Evolutionary conservation across 1,140 invertebrate genomes (phyloP).

Genomic region (Hormaphis cornu): DNA sequence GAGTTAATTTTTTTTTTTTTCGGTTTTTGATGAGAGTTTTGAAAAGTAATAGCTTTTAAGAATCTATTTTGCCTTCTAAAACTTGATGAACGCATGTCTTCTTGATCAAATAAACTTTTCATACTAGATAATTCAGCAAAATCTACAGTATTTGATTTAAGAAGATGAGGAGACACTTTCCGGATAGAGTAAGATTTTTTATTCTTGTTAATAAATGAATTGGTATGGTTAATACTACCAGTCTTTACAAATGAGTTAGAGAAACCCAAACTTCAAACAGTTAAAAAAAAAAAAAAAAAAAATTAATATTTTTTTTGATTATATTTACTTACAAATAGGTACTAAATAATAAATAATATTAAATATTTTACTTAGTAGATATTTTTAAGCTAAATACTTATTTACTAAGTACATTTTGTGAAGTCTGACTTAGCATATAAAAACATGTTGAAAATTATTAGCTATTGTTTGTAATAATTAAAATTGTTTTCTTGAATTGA

Average conservation of each 20-base stretch:
- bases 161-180: constrained; percentile 8
- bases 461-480: too few relatives aligned
- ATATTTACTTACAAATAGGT: not conserved
- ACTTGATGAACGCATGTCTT: constrained; percentile 14
- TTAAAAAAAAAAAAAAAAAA: not conserved
- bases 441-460: too few relatives aligned
- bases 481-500: too few relatives aligned
- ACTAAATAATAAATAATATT: not conserved
- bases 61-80: constrained; percentile 14
- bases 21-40: constrained; percentile 10
- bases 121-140: constrained; percentile 24
- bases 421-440: too few relatives aligned
- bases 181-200: not conserved
- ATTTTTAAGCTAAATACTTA: too few relatives aligned
- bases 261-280: constrained; percentile 17
- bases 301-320: constrained; percentile 2
- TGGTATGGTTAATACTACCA: constrained; percentile 4
- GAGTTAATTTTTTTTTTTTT: constrained; percentile 23
- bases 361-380: not conserved
- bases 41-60: constrained; percentile 24
- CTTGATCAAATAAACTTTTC: constrained; percentile 26
- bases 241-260: not conserved
- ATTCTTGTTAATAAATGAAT: constrained; percentile 4
- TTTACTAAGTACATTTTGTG: too few relatives aligned
- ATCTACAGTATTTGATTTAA: constrained; percentile 25